Percentiles rank a stretch among this genome's conserved stretches.
phyloP scores from a whole-genome alignment of 2,113 vertebrate species.

The Lepisosteus osseus region DNA sequence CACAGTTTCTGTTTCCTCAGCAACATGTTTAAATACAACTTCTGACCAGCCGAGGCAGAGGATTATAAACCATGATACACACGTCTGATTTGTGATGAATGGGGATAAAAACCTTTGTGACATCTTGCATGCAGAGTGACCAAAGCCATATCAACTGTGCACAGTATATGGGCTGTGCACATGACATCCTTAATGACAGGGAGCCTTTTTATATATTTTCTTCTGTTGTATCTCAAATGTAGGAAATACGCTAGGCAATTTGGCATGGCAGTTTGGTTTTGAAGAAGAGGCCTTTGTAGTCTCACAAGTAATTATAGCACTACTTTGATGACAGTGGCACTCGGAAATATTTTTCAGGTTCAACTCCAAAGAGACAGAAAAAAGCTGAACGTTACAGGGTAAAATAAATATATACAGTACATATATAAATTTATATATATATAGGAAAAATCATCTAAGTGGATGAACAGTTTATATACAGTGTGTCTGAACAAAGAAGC shows the following conservation, averaged over 20 bases:
- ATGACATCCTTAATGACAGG: not conserved
- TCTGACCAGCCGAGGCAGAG: not conserved
- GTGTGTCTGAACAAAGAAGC: too few relatives aligned
- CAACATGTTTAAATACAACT: not conserved
- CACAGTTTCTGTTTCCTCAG: not conserved
- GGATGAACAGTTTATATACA: too few relatives aligned
- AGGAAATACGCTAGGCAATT: not conserved
- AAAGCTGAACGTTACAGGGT: too few relatives aligned
- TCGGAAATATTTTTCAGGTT: too few relatives aligned
- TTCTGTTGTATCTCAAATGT: not conserved
- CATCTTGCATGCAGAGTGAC: not conserved
- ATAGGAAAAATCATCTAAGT: too few relatives aligned
- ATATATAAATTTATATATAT: too few relatives aligned
- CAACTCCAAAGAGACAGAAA: too few relatives aligned
- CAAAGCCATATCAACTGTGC: not conserved
- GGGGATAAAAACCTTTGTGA: not conserved
- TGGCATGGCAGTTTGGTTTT: not conserved
- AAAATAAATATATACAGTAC: too few relatives aligned
- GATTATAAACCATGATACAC: not conserved
- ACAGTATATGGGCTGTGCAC: not conserved
- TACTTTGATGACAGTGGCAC: not conserved
- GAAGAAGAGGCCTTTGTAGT: not conserved
- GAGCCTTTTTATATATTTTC: not conserved
- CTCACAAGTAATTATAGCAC: slow-evolving; percentile 3
- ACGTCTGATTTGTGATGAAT: not conserved